Base-by-base conservation (phyloP, 2,888 invertebrate species). In the Drosophila colorata region DNA sequence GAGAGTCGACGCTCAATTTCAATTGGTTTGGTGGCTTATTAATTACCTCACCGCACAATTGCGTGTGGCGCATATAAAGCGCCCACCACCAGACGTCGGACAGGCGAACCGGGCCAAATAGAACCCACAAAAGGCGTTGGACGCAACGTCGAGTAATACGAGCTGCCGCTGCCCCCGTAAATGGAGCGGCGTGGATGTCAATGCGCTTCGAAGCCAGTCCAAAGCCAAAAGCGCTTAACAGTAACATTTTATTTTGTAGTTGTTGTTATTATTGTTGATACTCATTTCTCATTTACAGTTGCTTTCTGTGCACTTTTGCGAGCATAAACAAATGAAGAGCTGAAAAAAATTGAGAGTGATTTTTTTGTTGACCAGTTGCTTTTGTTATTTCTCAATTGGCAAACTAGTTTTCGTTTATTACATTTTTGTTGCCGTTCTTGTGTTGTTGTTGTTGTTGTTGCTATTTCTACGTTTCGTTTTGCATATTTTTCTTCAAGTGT, bases 21-120 rank as follows among this genome's bases (percentile, higher is more conserved):
- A 82, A 80, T 80, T 76, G 73, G 74, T 69, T 70, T 65, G 78
- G 63, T 82, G 75, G 80, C 80, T 87, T 86, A 85, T 85, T 87
- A 87, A 85, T 85, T 85, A 85, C 85, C 88, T 85, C 83, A 85
- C 88, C 87, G 70, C 86, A 80, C 73, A 77, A 66, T 66, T 84
- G 87, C 87, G 87, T 84, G 85, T 74, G 73, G 57, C 43, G 67
- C 83, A 87, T 70, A 72, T 71, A 81, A 87, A 79, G 59, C 83
- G 78, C 65, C 67, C 70, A 69, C 69, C 53, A 20, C 13, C 35
- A 43, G 14, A 40, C 49, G 28, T 1, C 16, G 48, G 14, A 56
- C 60, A 41, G 51, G 43, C 43, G 25, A 72, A 63, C 69, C 74
- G 61, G 61, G 70, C 55, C 74, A 69, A 52, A 81, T 78, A 84